Evolutionary conservation across 2,888 invertebrate species (phyloP).

Genomic region (Pinctada fucata): DNA sequence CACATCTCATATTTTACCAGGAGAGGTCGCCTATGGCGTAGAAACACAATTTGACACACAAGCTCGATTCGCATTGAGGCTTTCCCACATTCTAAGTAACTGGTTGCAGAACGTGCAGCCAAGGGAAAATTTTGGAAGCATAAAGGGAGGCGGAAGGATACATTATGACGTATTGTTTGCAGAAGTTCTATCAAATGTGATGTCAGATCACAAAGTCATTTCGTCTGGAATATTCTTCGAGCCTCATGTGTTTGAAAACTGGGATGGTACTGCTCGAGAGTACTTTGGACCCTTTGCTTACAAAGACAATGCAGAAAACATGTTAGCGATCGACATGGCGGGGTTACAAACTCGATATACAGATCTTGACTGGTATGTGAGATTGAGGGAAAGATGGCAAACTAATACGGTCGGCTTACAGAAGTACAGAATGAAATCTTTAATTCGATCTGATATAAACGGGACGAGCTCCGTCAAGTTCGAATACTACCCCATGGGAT

Average conservation of each 20-base stretch:
- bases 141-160: constrained; percentile 45
- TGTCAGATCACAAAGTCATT: constrained; percentile 94
- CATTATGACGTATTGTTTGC: constrained; percentile 92
- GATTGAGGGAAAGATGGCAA: constrained; percentile 92
- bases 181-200: constrained; percentile 91
- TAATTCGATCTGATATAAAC: constrained; percentile 81
- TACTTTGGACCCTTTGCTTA: constrained; percentile 69
- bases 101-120: constrained; percentile 83
- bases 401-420: constrained; percentile 88
- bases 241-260: constrained; percentile 90
- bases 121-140: constrained; percentile 57
- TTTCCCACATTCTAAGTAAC: constrained; percentile 95
- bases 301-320: constrained; percentile 22
- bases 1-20: constrained; percentile 80
- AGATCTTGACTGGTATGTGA: constrained; percentile 88
- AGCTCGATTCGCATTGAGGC: constrained; percentile 93
- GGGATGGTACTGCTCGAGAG: constrained; percentile 51
- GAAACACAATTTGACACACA: constrained; percentile 92
- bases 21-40: constrained; percentile 90
- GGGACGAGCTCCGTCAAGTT: constrained; percentile 37
- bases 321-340: constrained; percentile 52
- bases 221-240: constrained; percentile 92
- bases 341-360: constrained; percentile 82
- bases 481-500: constrained; percentile 79
- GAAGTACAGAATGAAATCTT: constrained; percentile 87